A percentile compares a stretch with the other conserved stretches of the same genome.
Evolutionary conservation across 1,140 invertebrate species (phyloP).

Genomic region (Megalopta genalis): DNA sequence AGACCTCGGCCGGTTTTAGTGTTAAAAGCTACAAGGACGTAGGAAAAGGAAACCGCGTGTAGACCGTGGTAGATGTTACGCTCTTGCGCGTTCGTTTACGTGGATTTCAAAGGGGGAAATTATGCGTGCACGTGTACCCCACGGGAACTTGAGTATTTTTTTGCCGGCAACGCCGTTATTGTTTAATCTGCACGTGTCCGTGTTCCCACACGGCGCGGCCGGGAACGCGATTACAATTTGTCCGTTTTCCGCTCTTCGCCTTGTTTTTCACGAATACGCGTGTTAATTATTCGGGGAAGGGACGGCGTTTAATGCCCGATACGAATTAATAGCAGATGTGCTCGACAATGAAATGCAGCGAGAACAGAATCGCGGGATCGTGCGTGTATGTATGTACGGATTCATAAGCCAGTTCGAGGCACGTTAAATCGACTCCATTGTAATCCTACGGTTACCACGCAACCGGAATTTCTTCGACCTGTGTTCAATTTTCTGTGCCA

Average conservation of each 20-base stretch:
- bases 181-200: constrained; percentile 19
- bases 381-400: background rate
- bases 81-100: background rate
- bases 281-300: background rate
- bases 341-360: background rate
- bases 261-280: background rate
- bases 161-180: background rate
- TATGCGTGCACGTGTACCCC: background rate
- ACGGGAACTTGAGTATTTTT: background rate
- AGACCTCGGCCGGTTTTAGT: too few relatives aligned
- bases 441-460: background rate
- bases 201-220: background rate
- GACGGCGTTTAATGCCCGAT: background rate
- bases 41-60: too few relatives aligned
- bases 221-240: background rate
- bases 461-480: background rate
- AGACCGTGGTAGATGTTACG: background rate
- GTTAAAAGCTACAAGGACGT: background rate
- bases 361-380: too few relatives aligned
- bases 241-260: background rate
- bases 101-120: background rate
- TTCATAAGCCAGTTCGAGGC: background rate
- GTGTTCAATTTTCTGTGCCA: background rate
- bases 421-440: constrained; percentile 17
- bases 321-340: background rate